Conservation (phyloP, 2,888 invertebrate species). For the Alsophila aescularia region DNA sequence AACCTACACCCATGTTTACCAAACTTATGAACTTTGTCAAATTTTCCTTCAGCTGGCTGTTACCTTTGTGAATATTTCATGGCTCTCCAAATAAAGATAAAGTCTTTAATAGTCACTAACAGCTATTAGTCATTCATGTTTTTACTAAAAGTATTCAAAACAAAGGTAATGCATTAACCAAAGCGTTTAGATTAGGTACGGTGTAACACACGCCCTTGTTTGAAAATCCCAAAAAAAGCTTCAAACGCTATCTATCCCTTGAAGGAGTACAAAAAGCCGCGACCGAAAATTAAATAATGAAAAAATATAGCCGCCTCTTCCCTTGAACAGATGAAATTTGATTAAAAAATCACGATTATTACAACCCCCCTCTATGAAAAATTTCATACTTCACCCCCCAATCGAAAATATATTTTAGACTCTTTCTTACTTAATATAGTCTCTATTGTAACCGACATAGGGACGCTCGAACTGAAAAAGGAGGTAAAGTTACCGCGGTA, state of each 20-base stretch:
- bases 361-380: slow-evolving; percentile 73
- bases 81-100: too few relatives aligned
- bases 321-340: slow-evolving; percentile 84
- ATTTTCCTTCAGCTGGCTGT: too few relatives aligned
- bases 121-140: too few relatives aligned
- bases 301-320: slow-evolving; percentile 83
- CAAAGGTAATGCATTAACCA: too few relatives aligned
- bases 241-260: slow-evolving; percentile 80
- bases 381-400: slow-evolving; percentile 45
- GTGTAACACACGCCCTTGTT: slow-evolving; percentile 53
- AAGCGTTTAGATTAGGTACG: too few relatives aligned
- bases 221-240: slow-evolving; percentile 71
- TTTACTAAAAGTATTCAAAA: too few relatives aligned
- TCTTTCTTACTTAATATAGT: slow-evolving; percentile 23
- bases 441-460: slow-evolving; percentile 38
- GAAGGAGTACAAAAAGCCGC: slow-evolving; percentile 75
- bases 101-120: too few relatives aligned
- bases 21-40: too few relatives aligned
- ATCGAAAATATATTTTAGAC: slow-evolving; percentile 20
- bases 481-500: slow-evolving; percentile 53
- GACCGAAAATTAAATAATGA: slow-evolving; percentile 84
- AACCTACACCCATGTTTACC: too few relatives aligned
- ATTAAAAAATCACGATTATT: slow-evolving; percentile 86
- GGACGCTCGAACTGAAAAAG: slow-evolving; percentile 13
- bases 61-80: too few relatives aligned